Base-by-base conservation (phyloP, 1,140 invertebrate genomes). In the Drosophila tani region DNA sequence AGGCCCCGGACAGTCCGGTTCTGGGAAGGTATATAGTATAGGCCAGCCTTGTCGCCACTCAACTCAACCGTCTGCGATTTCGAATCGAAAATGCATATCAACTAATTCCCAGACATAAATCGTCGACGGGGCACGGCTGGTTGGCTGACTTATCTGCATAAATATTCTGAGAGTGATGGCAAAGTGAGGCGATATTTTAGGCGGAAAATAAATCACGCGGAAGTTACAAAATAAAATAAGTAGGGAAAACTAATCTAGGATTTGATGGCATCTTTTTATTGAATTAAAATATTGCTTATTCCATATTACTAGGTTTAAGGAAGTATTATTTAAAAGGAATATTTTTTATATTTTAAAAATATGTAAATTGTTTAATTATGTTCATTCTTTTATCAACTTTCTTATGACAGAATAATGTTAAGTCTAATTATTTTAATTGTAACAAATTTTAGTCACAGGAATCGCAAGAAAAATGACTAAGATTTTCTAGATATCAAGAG, bases 71-170 rank as follows among this genome's bases (percentile, higher is more conserved):
- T 79, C 75, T 79, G 51, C 75, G 58, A 79, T 79, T 78, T 32
- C 29, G 56, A 78, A 78, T 79, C 75, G 75, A 53, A 76, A 69
- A 46, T 70, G 75, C 75, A 79, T 79, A 78, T 78, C 75, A 58
- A 79, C 53, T 79, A 58, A 77, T 77, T 77, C 64, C 75, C 74
- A 69, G 74, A 60, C 75, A 78, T 69, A 78, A 77, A 78, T 77
- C 63, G 57, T 68, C 50, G 47, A 21, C 35, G 64, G 6, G 29
- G 11, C 3, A 9, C 17, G 7, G 43, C 24, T 41, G 49, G 43
- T 29, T 70, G 32, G 49, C 24, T 67, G 17, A 19, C 24, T 41
- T 47, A 29, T 24, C 53, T 73, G 67, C 68, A 60, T 73, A 74
- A 60, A 74, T 74, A 73, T 74, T 51, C n/a, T 9, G 50, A 5